These are phyloP conservation scores for Ciona savignyi DNA, from an alignment of 23 tunicate genomes.

Conservation along the genomic window DNA sequence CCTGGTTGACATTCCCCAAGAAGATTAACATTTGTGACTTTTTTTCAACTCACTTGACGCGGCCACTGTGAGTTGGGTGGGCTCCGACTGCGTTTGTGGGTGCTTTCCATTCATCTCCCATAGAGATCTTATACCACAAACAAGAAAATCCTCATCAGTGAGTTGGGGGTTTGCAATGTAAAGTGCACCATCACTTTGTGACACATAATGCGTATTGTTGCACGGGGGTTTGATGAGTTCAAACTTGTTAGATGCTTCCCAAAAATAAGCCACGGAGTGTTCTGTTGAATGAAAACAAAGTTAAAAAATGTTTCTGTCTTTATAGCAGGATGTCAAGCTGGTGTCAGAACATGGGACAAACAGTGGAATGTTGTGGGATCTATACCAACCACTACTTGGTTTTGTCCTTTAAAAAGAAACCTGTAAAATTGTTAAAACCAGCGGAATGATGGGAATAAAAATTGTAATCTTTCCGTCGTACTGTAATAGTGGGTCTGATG, in stretches of 20 bases:
- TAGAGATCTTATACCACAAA: neutral
- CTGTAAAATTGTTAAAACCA: too few species aligned
- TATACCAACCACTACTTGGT: too few species aligned
- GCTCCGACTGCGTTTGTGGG: neutral
- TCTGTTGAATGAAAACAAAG: neutral
- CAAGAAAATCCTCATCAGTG: neutral
- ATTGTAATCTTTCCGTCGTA: too few species aligned
- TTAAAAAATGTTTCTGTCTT: too few species aligned
- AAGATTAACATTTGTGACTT: too few species aligned
- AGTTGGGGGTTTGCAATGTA: slow-evolving; percentile 13
- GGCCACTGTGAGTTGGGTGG: neutral
- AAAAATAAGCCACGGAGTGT: neutral
- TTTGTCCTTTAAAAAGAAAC: too few species aligned
- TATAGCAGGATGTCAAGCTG: too few species aligned
- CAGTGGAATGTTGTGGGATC: too few species aligned
- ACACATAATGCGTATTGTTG: slow-evolving; percentile 16
- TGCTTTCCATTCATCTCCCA: slow-evolving; percentile 3
- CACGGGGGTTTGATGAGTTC: neutral
- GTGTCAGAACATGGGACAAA: too few species aligned
- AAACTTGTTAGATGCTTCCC: neutral
- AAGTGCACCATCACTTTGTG: slow-evolving; percentile 8
- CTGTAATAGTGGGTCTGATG: too few species aligned
- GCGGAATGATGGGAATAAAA: too few species aligned
- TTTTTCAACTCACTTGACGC: slow-evolving; percentile 4
- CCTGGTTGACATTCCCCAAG: too few species aligned